A percentile compares a stretch with the other conserved stretches of the same genome.
phyloP scores from a whole-genome alignment of 2,113 vertebrate species.

The Brachionichthys hirsutus region DNA sequence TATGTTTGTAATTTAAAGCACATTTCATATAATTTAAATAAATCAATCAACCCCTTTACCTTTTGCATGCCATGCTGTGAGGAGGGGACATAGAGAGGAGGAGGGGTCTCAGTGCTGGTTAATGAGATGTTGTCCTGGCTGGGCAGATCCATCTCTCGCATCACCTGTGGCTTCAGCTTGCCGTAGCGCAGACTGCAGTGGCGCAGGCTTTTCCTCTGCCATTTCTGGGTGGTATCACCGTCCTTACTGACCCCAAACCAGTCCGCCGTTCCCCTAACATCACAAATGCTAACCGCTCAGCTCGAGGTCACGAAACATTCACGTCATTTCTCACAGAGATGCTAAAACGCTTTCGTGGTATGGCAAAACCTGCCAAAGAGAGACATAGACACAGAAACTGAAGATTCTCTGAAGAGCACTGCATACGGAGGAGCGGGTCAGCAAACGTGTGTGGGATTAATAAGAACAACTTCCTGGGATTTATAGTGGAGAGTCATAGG shows the following conservation, averaged over 20 bases:
- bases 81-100: conserved; percentile 89
- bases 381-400: not conserved
- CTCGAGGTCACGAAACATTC: not conserved
- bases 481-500: conserved; percentile 18
- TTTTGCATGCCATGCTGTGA: conserved; percentile 96
- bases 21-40: not conserved
- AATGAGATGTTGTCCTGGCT: conserved; percentile 97
- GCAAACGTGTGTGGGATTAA: conserved; percentile 45
- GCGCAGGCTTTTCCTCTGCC: conserved; percentile 96
- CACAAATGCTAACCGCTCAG: conserved; percentile 56
- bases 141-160: conserved; percentile 94
- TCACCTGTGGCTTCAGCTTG: conserved; percentile 93
- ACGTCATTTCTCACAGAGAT: not conserved
- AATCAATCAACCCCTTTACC: conserved; percentile 65
- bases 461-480: conserved; percentile 30
- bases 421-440: conserved; percentile 10
- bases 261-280: conserved; percentile 92
- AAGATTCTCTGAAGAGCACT: conserved; percentile 8
- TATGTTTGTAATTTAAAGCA: not conserved
- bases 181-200: conserved; percentile 98
- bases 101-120: conserved; percentile 94
- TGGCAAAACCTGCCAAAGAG: conserved; percentile 10
- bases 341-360: conserved; percentile 4
- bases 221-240: conserved; percentile 91
- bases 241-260: conserved; percentile 99